Conservation (phyloP, 2,113 vertebrate genomes). For the Pristiophorus japonicus region DNA sequence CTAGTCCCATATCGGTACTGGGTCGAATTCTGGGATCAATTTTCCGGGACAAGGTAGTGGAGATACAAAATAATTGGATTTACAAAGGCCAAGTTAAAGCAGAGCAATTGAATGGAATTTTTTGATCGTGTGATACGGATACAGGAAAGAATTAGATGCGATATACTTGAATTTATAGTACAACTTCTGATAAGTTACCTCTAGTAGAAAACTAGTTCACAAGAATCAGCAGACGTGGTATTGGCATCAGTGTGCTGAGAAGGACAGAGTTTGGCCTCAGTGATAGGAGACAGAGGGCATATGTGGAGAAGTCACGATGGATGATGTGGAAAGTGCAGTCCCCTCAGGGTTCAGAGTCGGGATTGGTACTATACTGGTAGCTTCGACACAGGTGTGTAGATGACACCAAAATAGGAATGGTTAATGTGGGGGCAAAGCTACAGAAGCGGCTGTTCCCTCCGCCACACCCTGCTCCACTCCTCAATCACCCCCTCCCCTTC, state of each 20-base stretch:
- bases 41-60: background rate
- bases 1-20: background rate
- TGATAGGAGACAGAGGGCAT: background rate
- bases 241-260: background rate
- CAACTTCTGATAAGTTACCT: background rate
- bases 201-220: background rate
- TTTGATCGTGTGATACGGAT: background rate
- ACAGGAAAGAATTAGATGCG: background rate
- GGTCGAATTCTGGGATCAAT: background rate
- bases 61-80: constrained; percentile 22
- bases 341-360: background rate
- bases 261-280: background rate
- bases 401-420: background rate
- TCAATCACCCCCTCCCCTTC: too few species aligned
- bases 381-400: background rate
- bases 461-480: too few species aligned
- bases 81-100: background rate
- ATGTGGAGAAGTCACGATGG: background rate
- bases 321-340: background rate
- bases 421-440: background rate
- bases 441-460: too few species aligned
- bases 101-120: background rate
- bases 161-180: background rate
- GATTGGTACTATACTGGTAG: background rate
- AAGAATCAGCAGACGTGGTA: background rate